Percentiles rank a stretch among this genome's conserved stretches.
phyloP scores from a whole-genome alignment of 2,113 vertebrate species.

The Leiothrix lutea region DNA sequence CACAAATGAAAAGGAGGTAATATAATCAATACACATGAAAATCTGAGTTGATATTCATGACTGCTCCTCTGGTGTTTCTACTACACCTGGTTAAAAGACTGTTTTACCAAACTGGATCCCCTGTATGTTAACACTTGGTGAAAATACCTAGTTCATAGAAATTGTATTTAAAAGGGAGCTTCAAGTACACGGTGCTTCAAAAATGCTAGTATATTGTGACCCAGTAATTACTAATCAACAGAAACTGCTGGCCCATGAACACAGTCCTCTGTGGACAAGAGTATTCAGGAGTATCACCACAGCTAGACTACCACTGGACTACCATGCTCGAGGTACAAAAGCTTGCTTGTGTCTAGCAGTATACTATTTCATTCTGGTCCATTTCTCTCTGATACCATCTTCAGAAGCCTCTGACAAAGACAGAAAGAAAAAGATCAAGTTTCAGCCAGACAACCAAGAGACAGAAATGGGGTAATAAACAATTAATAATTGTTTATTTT shows the following conservation, averaged over 20 bases:
- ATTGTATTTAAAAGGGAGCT: background rate
- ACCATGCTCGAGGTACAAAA: background rate
- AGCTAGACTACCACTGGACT: background rate
- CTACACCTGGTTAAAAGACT: background rate
- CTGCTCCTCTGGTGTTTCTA: background rate
- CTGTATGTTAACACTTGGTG: background rate
- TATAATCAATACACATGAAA: background rate
- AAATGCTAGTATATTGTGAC: background rate
- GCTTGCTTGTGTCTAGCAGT: background rate
- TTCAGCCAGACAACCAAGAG: background rate
- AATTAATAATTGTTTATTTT: no score
- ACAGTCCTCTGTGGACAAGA: background rate
- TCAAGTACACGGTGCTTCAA: background rate
- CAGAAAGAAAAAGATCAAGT: background rate
- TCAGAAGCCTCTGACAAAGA: background rate
- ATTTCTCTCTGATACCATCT: background rate
- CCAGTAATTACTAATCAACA: background rate
- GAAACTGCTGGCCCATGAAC: background rate
- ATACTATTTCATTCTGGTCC: background rate
- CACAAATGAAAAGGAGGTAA: background rate
- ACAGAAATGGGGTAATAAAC: background rate
- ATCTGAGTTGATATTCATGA: background rate
- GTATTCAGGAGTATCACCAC: background rate
- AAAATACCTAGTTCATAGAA: background rate
- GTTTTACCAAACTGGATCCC: background rate